Evolutionary conservation across 2,888 invertebrate species (phyloP).

Genomic region (Oeneis ivallda): DNA sequence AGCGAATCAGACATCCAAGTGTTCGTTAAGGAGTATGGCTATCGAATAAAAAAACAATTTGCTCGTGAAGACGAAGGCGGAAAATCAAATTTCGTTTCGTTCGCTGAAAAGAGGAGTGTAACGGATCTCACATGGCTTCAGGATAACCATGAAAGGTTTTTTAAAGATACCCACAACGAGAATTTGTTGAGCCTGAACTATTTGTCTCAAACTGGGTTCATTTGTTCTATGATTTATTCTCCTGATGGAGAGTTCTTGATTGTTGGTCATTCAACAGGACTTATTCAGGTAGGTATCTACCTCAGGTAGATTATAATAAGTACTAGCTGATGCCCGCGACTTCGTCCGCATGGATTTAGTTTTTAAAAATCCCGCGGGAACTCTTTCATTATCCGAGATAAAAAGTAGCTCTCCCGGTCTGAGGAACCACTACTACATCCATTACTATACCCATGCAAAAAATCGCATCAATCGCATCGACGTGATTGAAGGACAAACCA

Average conservation of each 20-base stretch:
- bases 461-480: no score
- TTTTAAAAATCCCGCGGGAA: no score
- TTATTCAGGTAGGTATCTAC: conserved; percentile 77
- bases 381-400: no score
- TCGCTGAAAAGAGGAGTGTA: conserved; percentile 51
- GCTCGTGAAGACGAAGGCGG: conserved; percentile 45
- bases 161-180: conserved; percentile 59
- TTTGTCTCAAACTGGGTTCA: conserved; percentile 59
- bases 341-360: no score
- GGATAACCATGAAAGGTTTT: conserved; percentile 59
- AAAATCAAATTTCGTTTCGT: conserved; percentile 53
- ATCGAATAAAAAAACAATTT: conserved; percentile 54
- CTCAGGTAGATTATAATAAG: no score
- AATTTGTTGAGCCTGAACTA: conserved; percentile 49
- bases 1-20: conserved; percentile 56
- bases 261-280: conserved; percentile 76
- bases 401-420: no score
- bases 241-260: conserved; percentile 67
- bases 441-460: no score
- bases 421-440: no score
- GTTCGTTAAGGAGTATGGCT: conserved; percentile 57
- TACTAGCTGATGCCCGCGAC: no score
- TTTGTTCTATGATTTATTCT: conserved; percentile 63
- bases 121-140: conserved; percentile 53
- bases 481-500: no score